Percentiles rank a stretch among this genome's conserved stretches.
Evolutionary conservation across 1,140 invertebrate genomes (phyloP).

Genomic region (Ruditapes philippinarum): DNA sequence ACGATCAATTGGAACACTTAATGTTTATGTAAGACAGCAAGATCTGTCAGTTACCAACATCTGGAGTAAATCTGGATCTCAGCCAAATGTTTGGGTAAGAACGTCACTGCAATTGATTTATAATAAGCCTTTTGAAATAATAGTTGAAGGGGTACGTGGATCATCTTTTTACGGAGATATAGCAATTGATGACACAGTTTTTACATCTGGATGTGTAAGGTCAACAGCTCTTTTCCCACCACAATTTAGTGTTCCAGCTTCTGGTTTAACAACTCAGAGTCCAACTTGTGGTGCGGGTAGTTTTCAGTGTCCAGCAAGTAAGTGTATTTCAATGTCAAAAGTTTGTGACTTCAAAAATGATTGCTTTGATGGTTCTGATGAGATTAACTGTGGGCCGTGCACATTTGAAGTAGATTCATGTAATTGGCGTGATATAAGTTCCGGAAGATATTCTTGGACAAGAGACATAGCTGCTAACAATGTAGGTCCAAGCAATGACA

Average conservation of each 20-base stretch:
- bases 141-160: slow-evolving; percentile 77
- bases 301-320: slow-evolving; percentile 76
- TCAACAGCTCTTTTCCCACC: slow-evolving; percentile 72
- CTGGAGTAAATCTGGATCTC: slow-evolving; percentile 70
- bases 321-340: slow-evolving; percentile 72
- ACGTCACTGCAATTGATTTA: slow-evolving; percentile 65
- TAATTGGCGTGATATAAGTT: slow-evolving; percentile 83
- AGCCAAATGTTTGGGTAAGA: slow-evolving; percentile 78
- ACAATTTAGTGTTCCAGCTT: slow-evolving; percentile 73
- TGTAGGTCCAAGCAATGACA: slow-evolving; percentile 73
- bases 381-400: slow-evolving; percentile 82
- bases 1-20: slow-evolving; percentile 79
- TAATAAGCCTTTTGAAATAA: slow-evolving; percentile 76
- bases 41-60: slow-evolving; percentile 70
- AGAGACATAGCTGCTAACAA: slow-evolving; percentile 60
- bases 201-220: slow-evolving; percentile 77
- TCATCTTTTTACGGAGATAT: slow-evolving; percentile 79
- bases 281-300: slow-evolving; percentile 70
- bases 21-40: slow-evolving; percentile 77
- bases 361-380: slow-evolving; percentile 83
- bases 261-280: slow-evolving; percentile 70
- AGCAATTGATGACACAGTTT: slow-evolving; percentile 80
- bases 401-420: slow-evolving; percentile 83
- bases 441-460: slow-evolving; percentile 82
- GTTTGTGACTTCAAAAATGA: slow-evolving; percentile 81